These are phyloP conservation scores for Disparrhopalites patrizii DNA, from an alignment of 2,888 invertebrate genomes.

Conservation along the genomic window DNA sequence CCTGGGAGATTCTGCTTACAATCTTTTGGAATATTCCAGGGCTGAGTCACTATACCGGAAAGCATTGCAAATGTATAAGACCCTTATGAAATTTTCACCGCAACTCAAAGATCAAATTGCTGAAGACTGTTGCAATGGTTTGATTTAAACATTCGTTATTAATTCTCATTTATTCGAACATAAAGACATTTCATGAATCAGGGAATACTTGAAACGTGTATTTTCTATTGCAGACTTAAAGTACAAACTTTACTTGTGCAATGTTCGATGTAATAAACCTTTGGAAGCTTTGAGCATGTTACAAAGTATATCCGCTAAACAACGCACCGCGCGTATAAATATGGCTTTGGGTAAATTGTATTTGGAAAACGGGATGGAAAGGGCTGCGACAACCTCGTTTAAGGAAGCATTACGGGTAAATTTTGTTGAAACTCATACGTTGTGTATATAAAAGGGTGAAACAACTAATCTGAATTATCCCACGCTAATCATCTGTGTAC, in stretches of 20 bases:
- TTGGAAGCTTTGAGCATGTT: slow-evolving; percentile 59
- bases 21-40: slow-evolving; percentile 62
- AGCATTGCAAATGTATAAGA: slow-evolving; percentile 63
- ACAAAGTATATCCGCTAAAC: slow-evolving; percentile 61
- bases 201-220: neutral
- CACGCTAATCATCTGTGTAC: neutral
- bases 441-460: neutral
- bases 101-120: slow-evolving; percentile 56
- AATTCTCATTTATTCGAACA: no score
- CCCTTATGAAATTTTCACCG: slow-evolving; percentile 52
- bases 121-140: slow-evolving; percentile 54
- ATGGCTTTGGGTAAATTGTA: slow-evolving; percentile 72
- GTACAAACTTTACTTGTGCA: slow-evolving; percentile 67
- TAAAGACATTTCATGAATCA: no score
- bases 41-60: slow-evolving; percentile 66
- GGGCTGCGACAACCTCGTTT: slow-evolving; percentile 68
- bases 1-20: slow-evolving; percentile 66
- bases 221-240: slow-evolving; percentile 58
- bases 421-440: slow-evolving; percentile 19
- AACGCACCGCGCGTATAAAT: slow-evolving; percentile 68
- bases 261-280: slow-evolving; percentile 62
- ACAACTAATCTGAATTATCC: neutral
- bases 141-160: neutral
- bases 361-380: slow-evolving; percentile 64
- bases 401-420: slow-evolving; percentile 70